These are phyloP conservation scores for Odontamblyopus lacepedii DNA, from an alignment of 2,797 vertebrate species.

Conservation along the genomic window DNA sequence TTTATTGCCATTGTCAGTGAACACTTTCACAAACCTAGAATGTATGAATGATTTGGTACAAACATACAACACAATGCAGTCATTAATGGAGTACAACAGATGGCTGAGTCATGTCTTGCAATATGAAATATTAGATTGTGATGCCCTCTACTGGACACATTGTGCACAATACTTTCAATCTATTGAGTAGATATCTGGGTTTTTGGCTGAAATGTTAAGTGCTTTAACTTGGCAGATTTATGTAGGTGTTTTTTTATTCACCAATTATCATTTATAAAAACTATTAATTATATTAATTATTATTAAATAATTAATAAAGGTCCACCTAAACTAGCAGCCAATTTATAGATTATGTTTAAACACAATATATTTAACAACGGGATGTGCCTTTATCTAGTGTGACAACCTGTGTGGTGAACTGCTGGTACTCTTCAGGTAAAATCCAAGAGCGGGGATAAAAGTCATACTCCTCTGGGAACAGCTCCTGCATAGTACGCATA, in stretches of 20 bases:
- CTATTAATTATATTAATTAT: no score
- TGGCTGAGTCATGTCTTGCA: background rate
- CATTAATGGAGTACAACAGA: background rate
- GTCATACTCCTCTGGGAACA: slow-evolving; percentile 95
- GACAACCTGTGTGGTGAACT: slow-evolving; percentile 87
- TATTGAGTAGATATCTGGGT: background rate
- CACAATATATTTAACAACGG: background rate
- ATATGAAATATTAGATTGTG: slow-evolving; percentile 16
- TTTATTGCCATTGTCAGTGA: background rate
- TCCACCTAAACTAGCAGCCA: no score
- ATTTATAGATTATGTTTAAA: background rate
- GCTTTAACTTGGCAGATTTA: background rate
- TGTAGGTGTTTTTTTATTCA: no score
- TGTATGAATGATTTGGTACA: background rate
- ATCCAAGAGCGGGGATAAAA: slow-evolving; percentile 99
- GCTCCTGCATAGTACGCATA: slow-evolving; percentile 90
- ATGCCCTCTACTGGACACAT: slow-evolving; percentile 55
- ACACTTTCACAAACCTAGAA: background rate
- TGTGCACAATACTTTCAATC: background rate
- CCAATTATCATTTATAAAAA: no score
- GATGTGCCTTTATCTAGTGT: background rate
- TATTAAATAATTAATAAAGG: no score
- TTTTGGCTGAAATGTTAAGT: background rate
- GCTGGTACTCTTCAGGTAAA: slow-evolving; percentile 91
- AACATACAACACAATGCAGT: background rate